These are phyloP conservation scores for Caenorhabditis afra DNA, from an alignment of 2,888 invertebrate genomes.

Conservation along the genomic window DNA sequence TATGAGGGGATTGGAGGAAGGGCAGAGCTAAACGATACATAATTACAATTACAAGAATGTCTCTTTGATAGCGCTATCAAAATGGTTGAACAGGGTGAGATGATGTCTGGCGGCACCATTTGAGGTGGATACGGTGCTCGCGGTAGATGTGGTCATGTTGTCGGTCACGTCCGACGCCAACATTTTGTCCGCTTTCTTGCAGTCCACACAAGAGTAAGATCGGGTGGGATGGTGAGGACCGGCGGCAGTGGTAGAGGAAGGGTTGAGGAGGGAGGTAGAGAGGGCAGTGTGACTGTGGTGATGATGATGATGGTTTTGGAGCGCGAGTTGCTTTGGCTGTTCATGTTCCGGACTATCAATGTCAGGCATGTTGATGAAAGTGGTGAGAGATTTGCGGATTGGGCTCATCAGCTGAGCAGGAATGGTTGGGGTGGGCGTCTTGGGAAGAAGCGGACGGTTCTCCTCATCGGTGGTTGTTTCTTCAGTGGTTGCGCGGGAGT, in stretches of 20 bases:
- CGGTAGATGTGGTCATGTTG: slow-evolving; percentile 61
- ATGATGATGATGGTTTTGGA: slow-evolving; percentile 4
- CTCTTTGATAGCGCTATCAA: slow-evolving; percentile 62
- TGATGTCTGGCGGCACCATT: slow-evolving; percentile 37
- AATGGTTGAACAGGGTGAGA: slow-evolving; percentile 51
- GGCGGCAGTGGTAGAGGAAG: background rate
- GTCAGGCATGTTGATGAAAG: slow-evolving; percentile 27
- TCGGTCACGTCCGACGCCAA: slow-evolving; percentile 50
- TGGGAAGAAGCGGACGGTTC: slow-evolving; percentile 43
- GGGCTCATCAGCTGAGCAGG: slow-evolving; percentile 8
- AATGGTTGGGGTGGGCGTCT: background rate
- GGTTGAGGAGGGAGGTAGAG: slow-evolving; percentile 21
- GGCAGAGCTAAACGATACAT: background rate
- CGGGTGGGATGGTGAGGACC: slow-evolving; percentile 18
- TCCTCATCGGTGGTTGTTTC: slow-evolving; percentile 65
- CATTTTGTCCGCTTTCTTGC: slow-evolving; percentile 60
- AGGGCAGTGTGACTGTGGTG: slow-evolving; percentile 21
- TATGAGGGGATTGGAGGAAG: too few relatives aligned
- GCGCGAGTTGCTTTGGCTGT: background rate
- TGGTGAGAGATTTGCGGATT: slow-evolving; percentile 45
- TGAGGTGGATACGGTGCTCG: slow-evolving; percentile 45
- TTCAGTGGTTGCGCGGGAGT: slow-evolving; percentile 64
- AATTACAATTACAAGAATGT: slow-evolving; percentile 64
- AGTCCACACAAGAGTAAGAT: slow-evolving; percentile 63
- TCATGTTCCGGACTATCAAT: background rate